A percentile compares a stretch with the other conserved stretches of the same genome.
Conservation (phyloP, 2,797 vertebrate species). For the Brachyalestes nurse region DNA sequence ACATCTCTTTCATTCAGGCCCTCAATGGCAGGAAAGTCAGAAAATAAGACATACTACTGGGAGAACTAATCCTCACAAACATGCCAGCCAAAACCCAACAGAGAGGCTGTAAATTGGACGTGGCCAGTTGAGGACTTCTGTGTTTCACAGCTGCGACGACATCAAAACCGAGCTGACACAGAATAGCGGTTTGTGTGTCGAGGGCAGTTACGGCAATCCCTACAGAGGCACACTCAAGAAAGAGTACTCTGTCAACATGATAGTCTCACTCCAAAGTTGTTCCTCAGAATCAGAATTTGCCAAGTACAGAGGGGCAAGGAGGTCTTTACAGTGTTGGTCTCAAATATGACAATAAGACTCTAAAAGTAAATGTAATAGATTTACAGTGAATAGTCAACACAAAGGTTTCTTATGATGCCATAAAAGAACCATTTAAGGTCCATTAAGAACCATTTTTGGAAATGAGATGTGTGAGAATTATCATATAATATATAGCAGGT, state of each 20-base stretch:
- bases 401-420: too few species aligned
- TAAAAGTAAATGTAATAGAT: background rate
- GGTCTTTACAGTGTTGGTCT: too few species aligned
- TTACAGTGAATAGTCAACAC: background rate
- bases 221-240: background rate
- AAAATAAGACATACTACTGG: slow-evolving; percentile 19
- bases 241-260: background rate
- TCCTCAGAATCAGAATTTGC: background rate
- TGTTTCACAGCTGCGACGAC: slow-evolving; percentile 19
- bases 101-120: slow-evolving; percentile 44
- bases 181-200: slow-evolving; percentile 30
- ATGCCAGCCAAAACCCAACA: slow-evolving; percentile 25
- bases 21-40: slow-evolving; percentile 18
- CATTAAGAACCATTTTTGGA: too few species aligned
- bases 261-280: background rate
- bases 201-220: slow-evolving; percentile 13
- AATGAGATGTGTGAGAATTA: too few species aligned
- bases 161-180: slow-evolving; percentile 35
- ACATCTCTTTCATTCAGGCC: slow-evolving; percentile 20
- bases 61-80: slow-evolving; percentile 44
- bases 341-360: background rate
- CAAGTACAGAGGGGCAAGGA: background rate
- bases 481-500: too few species aligned
- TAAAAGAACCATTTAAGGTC: too few species aligned
- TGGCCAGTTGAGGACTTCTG: slow-evolving; percentile 30